A percentile compares a stretch with the other conserved stretches of the same genome.
Conservation (phyloP, 2,113 vertebrate genomes). For the Helogale parvula region DNA sequence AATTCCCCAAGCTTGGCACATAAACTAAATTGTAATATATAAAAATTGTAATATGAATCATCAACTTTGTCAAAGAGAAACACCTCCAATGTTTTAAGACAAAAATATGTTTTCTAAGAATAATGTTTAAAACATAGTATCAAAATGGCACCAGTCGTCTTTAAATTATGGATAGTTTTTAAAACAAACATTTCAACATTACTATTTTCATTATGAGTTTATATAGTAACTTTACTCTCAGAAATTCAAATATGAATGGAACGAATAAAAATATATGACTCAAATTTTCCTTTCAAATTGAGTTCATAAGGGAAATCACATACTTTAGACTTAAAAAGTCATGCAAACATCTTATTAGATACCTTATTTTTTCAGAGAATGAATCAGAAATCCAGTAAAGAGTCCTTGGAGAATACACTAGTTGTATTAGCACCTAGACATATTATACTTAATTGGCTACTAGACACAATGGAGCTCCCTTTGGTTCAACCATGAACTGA, state of each 20-base stretch:
- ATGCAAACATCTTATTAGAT: not conserved
- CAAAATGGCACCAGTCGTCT: not conserved
- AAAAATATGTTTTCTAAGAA: not conserved
- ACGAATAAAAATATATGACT: slow-evolving; percentile 1
- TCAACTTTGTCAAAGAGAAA: not conserved
- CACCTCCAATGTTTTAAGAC: not conserved
- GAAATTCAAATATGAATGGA: slow-evolving; percentile 30
- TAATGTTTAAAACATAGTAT: not conserved
- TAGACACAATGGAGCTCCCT: not conserved
- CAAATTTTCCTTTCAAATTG: not conserved
- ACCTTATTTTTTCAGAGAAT: not conserved
- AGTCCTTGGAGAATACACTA: not conserved
- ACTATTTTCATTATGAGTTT: not conserved
- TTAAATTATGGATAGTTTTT: slow-evolving; percentile 22
- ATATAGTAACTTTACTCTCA: not conserved
- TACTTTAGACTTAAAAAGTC: not conserved
- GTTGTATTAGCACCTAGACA: not conserved
- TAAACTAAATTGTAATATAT: not conserved
- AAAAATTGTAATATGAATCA: not conserved
- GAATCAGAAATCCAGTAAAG: not conserved
- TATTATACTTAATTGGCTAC: not conserved
- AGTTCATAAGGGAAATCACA: not conserved
- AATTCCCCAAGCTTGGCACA: not conserved
- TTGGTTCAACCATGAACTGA: not conserved
- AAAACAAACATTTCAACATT: not conserved